These are phyloP conservation scores for Megastigmus dorsalis DNA, from an alignment of 2,888 invertebrate species.

Conservation along the genomic window DNA sequence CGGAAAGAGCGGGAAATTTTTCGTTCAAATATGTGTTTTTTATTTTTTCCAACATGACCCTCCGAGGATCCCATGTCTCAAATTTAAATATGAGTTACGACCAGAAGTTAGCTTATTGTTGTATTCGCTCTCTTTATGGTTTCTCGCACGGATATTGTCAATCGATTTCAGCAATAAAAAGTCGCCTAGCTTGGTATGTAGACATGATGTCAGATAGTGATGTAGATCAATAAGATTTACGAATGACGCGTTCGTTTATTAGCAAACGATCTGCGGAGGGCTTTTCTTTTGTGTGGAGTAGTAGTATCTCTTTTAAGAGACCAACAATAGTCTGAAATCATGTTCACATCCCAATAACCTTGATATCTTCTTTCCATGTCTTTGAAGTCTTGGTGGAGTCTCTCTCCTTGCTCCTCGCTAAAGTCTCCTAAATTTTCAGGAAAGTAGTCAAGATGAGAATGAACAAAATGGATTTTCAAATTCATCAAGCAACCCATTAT, in stretches of 20 bases:
- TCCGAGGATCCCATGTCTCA: neutral
- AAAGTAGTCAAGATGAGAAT: too few species aligned
- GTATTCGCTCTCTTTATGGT: too few species aligned
- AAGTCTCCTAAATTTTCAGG: too few species aligned
- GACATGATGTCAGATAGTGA: too few species aligned
- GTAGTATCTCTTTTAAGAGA: constrained; percentile 1
- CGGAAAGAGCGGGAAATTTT: neutral
- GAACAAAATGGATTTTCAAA: neutral
- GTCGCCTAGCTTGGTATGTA: too few species aligned
- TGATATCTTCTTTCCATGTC: neutral
- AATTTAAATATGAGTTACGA: too few species aligned
- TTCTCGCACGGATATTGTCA: too few species aligned
- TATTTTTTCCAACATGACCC: neutral
- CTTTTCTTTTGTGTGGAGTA: neutral
- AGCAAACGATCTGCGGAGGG: neutral
- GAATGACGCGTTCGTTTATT: neutral
- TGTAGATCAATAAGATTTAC: neutral
- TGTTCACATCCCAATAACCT: too few species aligned
- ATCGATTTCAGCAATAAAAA: too few species aligned
- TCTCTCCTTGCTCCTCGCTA: too few species aligned
- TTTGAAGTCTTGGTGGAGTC: neutral
- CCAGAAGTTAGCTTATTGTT: too few species aligned
- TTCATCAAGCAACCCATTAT: neutral
- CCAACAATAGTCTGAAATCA: too few species aligned
- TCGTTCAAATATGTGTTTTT: neutral